phyloP scores from a whole-genome alignment of 2,888 invertebrate genomes.

The Hirtodrosophila alboralis region DNA sequence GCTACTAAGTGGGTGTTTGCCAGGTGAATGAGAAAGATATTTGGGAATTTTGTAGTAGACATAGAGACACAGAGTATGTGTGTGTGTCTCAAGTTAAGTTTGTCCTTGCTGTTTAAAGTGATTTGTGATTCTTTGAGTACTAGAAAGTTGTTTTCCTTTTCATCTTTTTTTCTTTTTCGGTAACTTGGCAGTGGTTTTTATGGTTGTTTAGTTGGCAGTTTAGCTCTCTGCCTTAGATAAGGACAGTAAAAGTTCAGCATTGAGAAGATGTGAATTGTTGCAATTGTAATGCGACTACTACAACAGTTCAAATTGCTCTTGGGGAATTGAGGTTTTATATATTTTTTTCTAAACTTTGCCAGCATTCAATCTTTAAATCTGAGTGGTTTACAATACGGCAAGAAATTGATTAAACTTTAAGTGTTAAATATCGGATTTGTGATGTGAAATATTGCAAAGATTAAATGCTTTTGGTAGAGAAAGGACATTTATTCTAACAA shows the following conservation, averaged over 20 bases:
- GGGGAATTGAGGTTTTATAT: conserved; percentile 7
- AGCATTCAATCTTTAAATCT: conserved; percentile 37
- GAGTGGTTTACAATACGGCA: conserved; percentile 11
- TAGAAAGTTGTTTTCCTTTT: conserved; percentile 62
- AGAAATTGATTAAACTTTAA: conserved; percentile 26
- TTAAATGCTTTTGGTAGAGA: too few relatives aligned
- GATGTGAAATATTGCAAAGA: too few relatives aligned
- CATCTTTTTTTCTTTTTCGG: conserved; percentile 28
- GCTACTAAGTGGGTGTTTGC: conserved; percentile 65
- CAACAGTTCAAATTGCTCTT: conserved; percentile 21
- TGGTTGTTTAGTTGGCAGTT: conserved; percentile 72
- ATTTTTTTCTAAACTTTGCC: conserved; percentile 5
- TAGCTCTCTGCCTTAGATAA: conserved; percentile 50
- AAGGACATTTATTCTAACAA: too few relatives aligned
- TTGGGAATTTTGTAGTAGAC: too few relatives aligned
- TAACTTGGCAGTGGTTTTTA: conserved; percentile 68
- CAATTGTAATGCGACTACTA: conserved; percentile 50
- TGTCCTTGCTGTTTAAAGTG: conserved; percentile 73
- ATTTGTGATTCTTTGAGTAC: conserved; percentile 74
- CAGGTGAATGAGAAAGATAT: too few relatives aligned
- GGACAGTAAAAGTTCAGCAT: conserved; percentile 51
- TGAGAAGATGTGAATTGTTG: conserved; percentile 58
- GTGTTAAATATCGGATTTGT: conserved; percentile 10
- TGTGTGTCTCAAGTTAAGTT: conserved; percentile 44
- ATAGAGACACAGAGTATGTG: conserved; percentile 7